These are phyloP conservation scores for Ormyrus pomaceus DNA, from an alignment of 2,888 invertebrate species.

Conservation along the genomic window DNA sequence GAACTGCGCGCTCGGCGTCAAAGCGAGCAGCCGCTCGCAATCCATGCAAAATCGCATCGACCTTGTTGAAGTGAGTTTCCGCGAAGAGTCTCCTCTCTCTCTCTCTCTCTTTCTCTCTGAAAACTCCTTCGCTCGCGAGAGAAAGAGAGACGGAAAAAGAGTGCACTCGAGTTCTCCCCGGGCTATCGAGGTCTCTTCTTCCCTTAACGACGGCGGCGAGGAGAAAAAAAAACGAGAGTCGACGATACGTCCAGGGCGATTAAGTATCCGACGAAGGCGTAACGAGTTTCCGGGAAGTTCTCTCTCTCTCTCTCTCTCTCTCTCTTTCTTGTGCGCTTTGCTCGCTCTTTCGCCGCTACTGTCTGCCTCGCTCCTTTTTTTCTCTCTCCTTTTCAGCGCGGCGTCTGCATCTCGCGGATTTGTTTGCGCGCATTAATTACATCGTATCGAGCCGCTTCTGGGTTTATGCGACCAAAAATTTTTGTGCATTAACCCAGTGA, in stretches of 20 bases:
- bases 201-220: conserved; percentile 9
- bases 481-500: not conserved
- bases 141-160: not conserved
- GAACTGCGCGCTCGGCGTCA: not conserved
- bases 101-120: too few species aligned
- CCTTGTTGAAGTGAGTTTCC: conserved; percentile 24
- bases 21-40: conserved; percentile 4
- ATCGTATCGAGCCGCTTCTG: not conserved
- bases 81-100: not conserved
- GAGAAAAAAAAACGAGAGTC: conserved; percentile 7
- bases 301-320: not conserved
- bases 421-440: conserved; percentile 24
- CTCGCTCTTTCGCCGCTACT: not conserved
- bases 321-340: conserved; percentile 3
- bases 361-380: not conserved
- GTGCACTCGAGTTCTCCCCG: not conserved
- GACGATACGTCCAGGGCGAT: conserved; percentile 33
- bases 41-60: conserved; percentile 35
- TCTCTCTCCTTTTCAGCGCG: not conserved
- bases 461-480: too few species aligned
- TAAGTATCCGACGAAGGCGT: conserved; percentile 50
- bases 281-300: conserved; percentile 55
- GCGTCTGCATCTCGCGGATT: conserved; percentile 1
- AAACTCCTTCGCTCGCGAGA: too few species aligned
- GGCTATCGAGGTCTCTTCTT: not conserved